phyloP scores from a whole-genome alignment of 35 echinoderm and acorn worm species.

The Stichopus chloronotus region DNA sequence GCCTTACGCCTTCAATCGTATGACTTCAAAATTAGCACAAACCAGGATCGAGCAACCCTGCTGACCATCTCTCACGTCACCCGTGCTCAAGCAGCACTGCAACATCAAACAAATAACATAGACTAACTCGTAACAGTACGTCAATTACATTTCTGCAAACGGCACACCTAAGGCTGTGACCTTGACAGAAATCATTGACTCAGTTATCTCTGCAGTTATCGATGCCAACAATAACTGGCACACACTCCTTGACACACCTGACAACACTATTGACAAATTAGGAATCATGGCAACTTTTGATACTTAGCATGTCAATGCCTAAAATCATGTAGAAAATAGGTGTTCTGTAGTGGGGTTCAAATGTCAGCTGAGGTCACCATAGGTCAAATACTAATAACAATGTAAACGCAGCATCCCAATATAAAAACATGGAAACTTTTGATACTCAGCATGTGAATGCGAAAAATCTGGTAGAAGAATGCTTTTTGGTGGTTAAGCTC shows the following conservation, averaged over 20 bases:
- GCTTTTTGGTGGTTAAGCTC: too few relatives aligned
- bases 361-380: too few relatives aligned
- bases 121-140: constrained; percentile 36
- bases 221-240: constrained; percentile 42
- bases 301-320: too few relatives aligned
- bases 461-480: too few relatives aligned
- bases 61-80: constrained; percentile 63
- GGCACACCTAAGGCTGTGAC: constrained; percentile 62
- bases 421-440: too few relatives aligned
- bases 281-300: not conserved
- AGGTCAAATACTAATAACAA: too few relatives aligned
- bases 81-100: not conserved
- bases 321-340: too few relatives aligned
- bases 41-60: constrained; percentile 55
- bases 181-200: constrained; percentile 32
- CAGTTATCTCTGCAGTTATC: constrained; percentile 21
- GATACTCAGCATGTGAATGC: too few relatives aligned
- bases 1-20: constrained; percentile 57
- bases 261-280: constrained; percentile 3
- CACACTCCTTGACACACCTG: not conserved
- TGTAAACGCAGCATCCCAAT: too few relatives aligned
- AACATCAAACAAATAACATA: constrained; percentile 15
- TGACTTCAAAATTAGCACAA: constrained; percentile 60
- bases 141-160: constrained; percentile 58
- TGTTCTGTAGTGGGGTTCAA: too few relatives aligned